Percentiles rank a stretch among this genome's conserved stretches.
Conservation (phyloP, 2,797 vertebrate species). For the Enteromius afrohamiltoni region DNA sequence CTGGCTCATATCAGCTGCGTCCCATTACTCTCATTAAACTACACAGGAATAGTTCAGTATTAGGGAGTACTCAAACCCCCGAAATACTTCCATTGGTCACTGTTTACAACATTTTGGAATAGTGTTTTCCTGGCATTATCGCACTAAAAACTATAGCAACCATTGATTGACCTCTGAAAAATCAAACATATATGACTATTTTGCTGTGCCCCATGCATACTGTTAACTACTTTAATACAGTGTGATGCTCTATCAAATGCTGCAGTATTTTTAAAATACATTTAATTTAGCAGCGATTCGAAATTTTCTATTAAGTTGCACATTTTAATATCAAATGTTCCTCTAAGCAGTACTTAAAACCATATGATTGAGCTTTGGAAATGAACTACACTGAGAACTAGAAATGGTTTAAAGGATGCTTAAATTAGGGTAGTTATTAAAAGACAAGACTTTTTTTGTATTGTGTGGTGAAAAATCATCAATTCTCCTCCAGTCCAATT, state of each 20-base stretch:
- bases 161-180: neutral
- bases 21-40: conserved; percentile 13
- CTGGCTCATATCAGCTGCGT: neutral
- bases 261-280: neutral
- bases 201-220: neutral
- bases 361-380: conserved; percentile 8
- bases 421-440: conserved; percentile 2
- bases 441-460: conserved; percentile 2
- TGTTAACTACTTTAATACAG: neutral
- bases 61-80: conserved; percentile 17
- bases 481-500: conserved; percentile 31
- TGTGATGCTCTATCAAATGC: neutral
- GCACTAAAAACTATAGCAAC: neutral
- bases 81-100: conserved; percentile 18
- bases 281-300: neutral
- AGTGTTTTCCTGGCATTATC: neutral
- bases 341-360: conserved; percentile 32
- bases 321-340: conserved; percentile 27
- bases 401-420: neutral
- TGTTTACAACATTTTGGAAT: neutral
- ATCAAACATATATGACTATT: neutral
- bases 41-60: neutral
- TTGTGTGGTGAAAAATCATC: neutral
- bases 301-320: neutral
- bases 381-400: neutral